Evolutionary conservation across 2,888 invertebrate species (phyloP).

Genomic region (Diarsia dahlii): DNA sequence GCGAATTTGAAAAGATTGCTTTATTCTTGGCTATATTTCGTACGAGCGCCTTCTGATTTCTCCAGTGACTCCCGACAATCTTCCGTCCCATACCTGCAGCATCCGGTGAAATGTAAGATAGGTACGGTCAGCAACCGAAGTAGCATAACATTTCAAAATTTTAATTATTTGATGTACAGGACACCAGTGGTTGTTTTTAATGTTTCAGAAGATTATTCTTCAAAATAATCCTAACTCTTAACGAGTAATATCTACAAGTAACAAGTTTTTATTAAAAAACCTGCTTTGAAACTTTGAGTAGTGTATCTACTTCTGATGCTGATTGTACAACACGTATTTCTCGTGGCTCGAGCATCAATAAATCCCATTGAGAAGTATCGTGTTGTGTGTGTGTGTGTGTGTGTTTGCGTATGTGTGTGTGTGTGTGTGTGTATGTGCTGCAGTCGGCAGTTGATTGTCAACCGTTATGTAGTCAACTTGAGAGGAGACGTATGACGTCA

Average conservation of each 20-base stretch:
- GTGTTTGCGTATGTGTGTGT: no score
- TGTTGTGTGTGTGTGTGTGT: not conserved
- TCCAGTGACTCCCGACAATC: not conserved
- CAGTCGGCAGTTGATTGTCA: not conserved
- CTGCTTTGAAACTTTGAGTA: no score
- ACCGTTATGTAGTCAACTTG: not conserved
- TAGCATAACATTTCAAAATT: no score
- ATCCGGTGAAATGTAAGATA: not conserved
- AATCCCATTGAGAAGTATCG: conserved; percentile 1
- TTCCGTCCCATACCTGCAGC: not conserved
- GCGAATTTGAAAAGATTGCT: not conserved
- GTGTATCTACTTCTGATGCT: no score
- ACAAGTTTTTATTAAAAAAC: no score
- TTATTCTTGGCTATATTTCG: not conserved
- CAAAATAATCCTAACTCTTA: no score
- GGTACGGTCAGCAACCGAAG: not conserved
- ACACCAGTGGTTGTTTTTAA: no score
- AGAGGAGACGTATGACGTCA: not conserved
- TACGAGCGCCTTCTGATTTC: not conserved
- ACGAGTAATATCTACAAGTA: no score
- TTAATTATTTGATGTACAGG: no score
- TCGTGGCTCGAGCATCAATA: not conserved
- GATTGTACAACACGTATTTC: not conserved
- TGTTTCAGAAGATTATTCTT: no score
- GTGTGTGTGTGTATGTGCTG: not conserved